Conservation (phyloP, 30 jellyfish, hydroid and myxozoan species). For the Cassiopea andromeda region DNA sequence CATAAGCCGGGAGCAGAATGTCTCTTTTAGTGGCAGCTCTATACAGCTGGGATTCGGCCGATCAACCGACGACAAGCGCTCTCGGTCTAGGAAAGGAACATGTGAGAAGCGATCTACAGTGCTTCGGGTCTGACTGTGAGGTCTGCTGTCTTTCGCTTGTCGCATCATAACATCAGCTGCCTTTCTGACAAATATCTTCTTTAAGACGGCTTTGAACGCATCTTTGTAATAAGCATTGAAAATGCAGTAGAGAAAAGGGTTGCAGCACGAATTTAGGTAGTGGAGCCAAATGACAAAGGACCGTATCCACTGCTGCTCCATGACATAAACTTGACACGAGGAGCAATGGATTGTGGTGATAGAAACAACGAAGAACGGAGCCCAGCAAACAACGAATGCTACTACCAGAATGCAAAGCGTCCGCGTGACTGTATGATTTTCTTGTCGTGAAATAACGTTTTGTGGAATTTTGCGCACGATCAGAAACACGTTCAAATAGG, state of each 20-base stretch:
- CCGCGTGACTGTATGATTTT: constrained; percentile 71
- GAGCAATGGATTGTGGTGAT: constrained; percentile 54
- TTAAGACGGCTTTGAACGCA: constrained; percentile 81
- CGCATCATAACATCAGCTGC: neutral
- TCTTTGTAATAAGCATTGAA: constrained; percentile 93
- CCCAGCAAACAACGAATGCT: constrained; percentile 90
- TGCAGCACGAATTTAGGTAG: constrained; percentile 87
- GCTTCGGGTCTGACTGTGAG: constrained; percentile 64
- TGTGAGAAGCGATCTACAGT: constrained; percentile 61
- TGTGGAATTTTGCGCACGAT: constrained; percentile 75
- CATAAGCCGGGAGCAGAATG: neutral
- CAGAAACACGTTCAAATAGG: constrained; percentile 60
- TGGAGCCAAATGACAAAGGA: constrained; percentile 89
- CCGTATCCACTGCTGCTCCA: constrained; percentile 80
- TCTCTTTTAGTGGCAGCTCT: constrained; percentile 31
- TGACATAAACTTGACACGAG: constrained; percentile 42
- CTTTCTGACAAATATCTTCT: constrained; percentile 56
- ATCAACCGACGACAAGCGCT: constrained; percentile 20
- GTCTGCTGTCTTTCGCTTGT: neutral
- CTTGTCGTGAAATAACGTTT: constrained; percentile 79
- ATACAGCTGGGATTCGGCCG: constrained; percentile 34
- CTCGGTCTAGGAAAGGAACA: constrained; percentile 54
- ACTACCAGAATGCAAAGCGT: constrained; percentile 76
- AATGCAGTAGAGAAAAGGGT: constrained; percentile 93
- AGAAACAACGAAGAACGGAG: constrained; percentile 82